Conservation (phyloP, 2,113 vertebrate genomes). For the Coreoperca whiteheadi region DNA sequence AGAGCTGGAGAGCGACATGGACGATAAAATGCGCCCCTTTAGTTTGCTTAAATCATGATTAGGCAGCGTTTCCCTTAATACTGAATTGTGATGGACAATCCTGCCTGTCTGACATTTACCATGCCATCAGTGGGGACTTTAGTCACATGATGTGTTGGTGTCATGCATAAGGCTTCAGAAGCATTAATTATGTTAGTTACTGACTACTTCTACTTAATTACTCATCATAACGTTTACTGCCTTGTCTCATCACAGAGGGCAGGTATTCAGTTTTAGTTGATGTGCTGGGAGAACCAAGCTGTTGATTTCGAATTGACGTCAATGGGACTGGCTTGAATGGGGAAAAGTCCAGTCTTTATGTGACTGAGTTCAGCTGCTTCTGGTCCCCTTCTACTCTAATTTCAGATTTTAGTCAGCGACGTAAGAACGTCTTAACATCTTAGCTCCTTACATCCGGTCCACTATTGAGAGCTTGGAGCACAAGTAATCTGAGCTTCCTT, state of each 20-base stretch:
- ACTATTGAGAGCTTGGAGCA: slow-evolving; percentile 23
- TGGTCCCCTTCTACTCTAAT: background rate
- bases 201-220: slow-evolving; percentile 34
- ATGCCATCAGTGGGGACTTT: background rate
- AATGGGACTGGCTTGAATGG: slow-evolving; percentile 3
- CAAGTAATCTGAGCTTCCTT: slow-evolving; percentile 15
- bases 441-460: background rate
- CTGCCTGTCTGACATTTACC: background rate
- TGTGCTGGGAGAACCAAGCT: background rate
- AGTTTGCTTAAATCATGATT: background rate
- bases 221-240: slow-evolving; percentile 20
- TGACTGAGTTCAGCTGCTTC: slow-evolving; percentile 54
- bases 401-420: background rate
- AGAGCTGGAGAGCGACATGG: background rate
- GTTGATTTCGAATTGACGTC: slow-evolving; percentile 48
- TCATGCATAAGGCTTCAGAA: slow-evolving; percentile 7
- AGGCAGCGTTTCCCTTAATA: background rate
- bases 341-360: slow-evolving; percentile 1
- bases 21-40: background rate
- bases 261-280: background rate
- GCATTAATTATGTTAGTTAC: slow-evolving; percentile 28
- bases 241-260: slow-evolving; percentile 1
- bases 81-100: slow-evolving; percentile 1
- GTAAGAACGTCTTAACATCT: background rate
- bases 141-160: background rate